Evolutionary conservation across 2,888 invertebrate species (phyloP).

Genomic region (Meandrusa payeni): DNA sequence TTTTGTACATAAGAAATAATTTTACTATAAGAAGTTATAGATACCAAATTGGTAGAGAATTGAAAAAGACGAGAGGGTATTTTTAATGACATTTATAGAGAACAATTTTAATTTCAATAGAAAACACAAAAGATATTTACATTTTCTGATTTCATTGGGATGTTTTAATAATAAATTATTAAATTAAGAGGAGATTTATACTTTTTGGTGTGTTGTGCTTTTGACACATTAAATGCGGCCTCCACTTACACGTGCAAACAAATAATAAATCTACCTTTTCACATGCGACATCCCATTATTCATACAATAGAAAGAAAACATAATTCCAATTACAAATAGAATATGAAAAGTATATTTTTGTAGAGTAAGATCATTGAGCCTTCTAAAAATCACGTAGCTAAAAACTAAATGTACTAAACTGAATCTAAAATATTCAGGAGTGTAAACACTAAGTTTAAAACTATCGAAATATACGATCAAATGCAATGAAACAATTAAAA

Average conservation of each 20-base stretch:
- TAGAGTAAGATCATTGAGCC: constrained; percentile 60
- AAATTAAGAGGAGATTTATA: too few relatives aligned
- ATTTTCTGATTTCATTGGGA: too few relatives aligned
- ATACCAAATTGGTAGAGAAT: too few relatives aligned
- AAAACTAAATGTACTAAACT: constrained; percentile 50
- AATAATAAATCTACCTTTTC: constrained; percentile 56
- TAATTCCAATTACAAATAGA: constrained; percentile 37
- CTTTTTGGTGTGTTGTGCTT: constrained; percentile 4
- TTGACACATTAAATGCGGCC: constrained; percentile 9
- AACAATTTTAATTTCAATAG: too few relatives aligned
- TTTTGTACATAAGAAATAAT: neutral
- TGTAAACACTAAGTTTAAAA: constrained; percentile 43
- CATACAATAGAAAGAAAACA: constrained; percentile 56
- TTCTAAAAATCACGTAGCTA: constrained; percentile 53
- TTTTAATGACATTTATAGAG: too few relatives aligned
- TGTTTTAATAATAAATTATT: too few relatives aligned
- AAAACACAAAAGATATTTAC: too few relatives aligned
- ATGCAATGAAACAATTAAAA: constrained; percentile 59
- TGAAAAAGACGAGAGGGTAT: too few relatives aligned
- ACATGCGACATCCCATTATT: constrained; percentile 70
- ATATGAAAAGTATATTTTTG: constrained; percentile 51
- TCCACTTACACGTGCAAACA: constrained; percentile 65
- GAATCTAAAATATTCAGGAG: constrained; percentile 43
- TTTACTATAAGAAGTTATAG: too few relatives aligned
- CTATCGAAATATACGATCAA: constrained; percentile 51